Evolutionary conservation across 1,140 invertebrate genomes (phyloP), one percentile per base, ranked within the genome.

Genomic region (Bathynomus jamesi): DNA sequence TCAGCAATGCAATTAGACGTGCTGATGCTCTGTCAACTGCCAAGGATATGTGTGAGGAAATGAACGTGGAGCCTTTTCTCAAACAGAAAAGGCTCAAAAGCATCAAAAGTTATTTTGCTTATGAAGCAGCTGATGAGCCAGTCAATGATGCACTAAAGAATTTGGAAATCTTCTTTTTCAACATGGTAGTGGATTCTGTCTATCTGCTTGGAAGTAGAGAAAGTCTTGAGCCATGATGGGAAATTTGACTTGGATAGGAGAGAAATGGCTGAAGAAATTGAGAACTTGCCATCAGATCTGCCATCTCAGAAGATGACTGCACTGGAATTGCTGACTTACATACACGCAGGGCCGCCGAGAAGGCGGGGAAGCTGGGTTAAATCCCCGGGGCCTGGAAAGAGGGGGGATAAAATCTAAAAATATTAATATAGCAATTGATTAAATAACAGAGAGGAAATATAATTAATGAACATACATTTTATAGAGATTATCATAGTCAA

Each of bases 11-110:
- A 70, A 40, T 11, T 70, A 4, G 30, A 71, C 61, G 32, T 71
- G 27, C 61, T 28, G 30, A n/a, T 32, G 61, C 72, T 69, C 67
- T 64, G 67, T 69, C 60, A 7, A n/a, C 67, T 70, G 72, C 61
- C 5, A 73, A 2, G n/a, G 24, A 71, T 28, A 65, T 73, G 4
- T 70, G 66, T 29, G 61, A 73, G 24, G 28, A 65, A 0, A 69
- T 73, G 67, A 69, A 70, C 67, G 61, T 65, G 7, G 72, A 69
- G 61, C 61, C 72, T 65, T 27, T 68, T 32, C 62, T 70, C 17
- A 72, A 69, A 24, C 60, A 64, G 62, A 65, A 67, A 29, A 27
- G 60, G 46, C 31, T 32, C 24, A 72, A 60, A 25, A 60, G 28
- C 65, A 72, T 60, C 8, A 69, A 71, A 28, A 30, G 25, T 0